A percentile compares a stretch with the other conserved stretches of the same genome.
These are phyloP conservation scores for Synergus gifuensis DNA, from an alignment of 2,888 invertebrate species.

Conservation along the genomic window DNA sequence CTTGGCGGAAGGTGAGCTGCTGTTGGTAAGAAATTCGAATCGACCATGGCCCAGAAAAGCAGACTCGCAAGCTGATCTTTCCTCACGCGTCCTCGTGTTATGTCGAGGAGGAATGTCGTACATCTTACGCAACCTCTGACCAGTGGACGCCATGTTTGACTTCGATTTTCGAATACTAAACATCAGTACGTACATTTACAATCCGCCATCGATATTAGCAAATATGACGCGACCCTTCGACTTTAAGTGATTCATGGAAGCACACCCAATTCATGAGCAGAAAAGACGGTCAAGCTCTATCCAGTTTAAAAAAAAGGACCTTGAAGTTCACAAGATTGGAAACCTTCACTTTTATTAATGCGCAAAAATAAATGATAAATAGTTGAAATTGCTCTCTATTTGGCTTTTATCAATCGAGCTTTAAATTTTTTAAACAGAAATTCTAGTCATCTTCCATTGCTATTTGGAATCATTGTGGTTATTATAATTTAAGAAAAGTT, in stretches of 20 bases:
- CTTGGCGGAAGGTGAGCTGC: constrained; percentile 24
- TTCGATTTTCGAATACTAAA: constrained; percentile 70
- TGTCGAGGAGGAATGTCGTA: constrained; percentile 52
- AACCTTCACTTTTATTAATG: too few species aligned
- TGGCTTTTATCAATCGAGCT: not conserved
- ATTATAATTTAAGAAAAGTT: too few species aligned
- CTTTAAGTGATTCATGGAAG: not conserved
- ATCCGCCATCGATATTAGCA: constrained; percentile 50
- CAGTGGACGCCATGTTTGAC: constrained; percentile 51
- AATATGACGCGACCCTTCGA: constrained; percentile 38
- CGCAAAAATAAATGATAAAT: not conserved
- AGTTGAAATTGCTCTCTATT: not conserved
- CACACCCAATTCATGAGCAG: not conserved
- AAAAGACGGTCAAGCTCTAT: not conserved
- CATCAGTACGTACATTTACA: constrained; percentile 57
- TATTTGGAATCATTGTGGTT: too few species aligned
- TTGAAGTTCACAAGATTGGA: too few species aligned
- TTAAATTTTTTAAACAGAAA: not conserved
- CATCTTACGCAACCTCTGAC: constrained; percentile 54
- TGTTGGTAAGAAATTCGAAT: constrained; percentile 50
- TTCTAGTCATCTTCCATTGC: not conserved
- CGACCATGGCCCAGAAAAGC: constrained; percentile 70
- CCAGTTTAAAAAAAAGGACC: not conserved
- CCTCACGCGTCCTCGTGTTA: constrained; percentile 59
- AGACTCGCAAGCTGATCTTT: constrained; percentile 56